These are phyloP conservation scores for Apeltes quadracus DNA, from an alignment of 2,113 vertebrate genomes.

Conservation along the genomic window DNA sequence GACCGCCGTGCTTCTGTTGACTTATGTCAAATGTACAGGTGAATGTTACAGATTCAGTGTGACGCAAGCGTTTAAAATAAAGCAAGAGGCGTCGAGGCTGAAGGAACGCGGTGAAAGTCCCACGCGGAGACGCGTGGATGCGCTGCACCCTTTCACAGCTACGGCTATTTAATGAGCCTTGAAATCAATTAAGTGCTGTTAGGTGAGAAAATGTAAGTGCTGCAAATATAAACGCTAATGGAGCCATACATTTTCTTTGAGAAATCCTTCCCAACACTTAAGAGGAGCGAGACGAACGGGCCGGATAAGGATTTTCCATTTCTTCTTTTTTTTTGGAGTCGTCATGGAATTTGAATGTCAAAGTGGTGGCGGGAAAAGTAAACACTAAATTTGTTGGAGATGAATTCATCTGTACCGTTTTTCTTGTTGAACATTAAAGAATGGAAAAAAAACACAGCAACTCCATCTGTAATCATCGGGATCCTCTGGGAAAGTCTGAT, in stretches of 20 bases:
- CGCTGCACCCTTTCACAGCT: constrained; percentile 12
- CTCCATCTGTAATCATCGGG: constrained; percentile 17
- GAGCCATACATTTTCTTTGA: constrained; percentile 20
- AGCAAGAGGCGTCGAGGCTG: constrained; percentile 15
- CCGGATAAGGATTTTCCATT: not conserved
- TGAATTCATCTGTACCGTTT: not conserved
- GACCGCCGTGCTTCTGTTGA: too few relatives aligned
- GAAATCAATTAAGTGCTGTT: constrained; percentile 51
- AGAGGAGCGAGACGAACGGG: constrained; percentile 3
- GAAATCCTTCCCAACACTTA: constrained; percentile 22
- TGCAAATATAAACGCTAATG: constrained; percentile 35
- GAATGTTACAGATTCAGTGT: not conserved
- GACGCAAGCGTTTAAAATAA: constrained; percentile 1
- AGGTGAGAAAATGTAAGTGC: constrained; percentile 36
- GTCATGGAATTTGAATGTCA: too few relatives aligned
- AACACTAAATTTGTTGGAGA: not conserved
- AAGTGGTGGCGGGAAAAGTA: too few relatives aligned
- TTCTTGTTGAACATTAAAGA: not conserved
- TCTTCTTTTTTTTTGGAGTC: too few relatives aligned
- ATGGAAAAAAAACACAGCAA: not conserved
- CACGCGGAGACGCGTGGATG: constrained; percentile 6
- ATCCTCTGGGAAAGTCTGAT: constrained; percentile 13
- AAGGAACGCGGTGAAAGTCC: constrained; percentile 6
- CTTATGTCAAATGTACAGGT: too few relatives aligned
- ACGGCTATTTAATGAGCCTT: constrained; percentile 38